Conservation (phyloP, 2,113 vertebrate genomes). For the Machaerirhynchus nigripectus region DNA sequence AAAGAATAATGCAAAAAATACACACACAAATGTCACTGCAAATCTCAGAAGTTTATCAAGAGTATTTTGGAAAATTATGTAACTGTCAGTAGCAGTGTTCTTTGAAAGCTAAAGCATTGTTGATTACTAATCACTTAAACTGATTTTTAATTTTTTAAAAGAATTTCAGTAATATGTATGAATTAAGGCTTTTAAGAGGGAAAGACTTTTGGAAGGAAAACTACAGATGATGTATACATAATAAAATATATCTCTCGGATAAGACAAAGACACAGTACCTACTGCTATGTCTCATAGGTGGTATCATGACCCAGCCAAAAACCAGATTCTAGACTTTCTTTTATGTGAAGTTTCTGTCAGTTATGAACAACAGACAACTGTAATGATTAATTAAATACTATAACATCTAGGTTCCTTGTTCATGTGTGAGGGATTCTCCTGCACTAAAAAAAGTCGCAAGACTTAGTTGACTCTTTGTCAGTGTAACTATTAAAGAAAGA, state of each 20-base stretch:
- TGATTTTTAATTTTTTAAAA: neutral
- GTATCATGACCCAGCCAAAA: neutral
- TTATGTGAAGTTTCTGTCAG: neutral
- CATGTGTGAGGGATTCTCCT: neutral
- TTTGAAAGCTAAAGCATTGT: neutral
- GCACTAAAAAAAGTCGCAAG: neutral
- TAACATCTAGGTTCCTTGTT: neutral
- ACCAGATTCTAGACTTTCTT: neutral
- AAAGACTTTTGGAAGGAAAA: neutral
- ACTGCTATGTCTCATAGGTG: neutral
- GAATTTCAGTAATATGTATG: fast-evolving
- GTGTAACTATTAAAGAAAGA: neutral
- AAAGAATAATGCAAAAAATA: neutral
- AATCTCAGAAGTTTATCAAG: neutral
- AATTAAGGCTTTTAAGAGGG: neutral
- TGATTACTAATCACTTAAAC: neutral
- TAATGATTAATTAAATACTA: neutral
- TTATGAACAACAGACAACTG: neutral
- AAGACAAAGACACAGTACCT: neutral
- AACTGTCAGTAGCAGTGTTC: neutral
- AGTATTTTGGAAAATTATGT: neutral
- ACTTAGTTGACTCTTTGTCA: neutral
- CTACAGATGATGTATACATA: fast-evolving
- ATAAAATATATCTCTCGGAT: neutral
- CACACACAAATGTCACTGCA: neutral